Conservation (phyloP, 1,140 invertebrate genomes). For the Proales similis region DNA sequence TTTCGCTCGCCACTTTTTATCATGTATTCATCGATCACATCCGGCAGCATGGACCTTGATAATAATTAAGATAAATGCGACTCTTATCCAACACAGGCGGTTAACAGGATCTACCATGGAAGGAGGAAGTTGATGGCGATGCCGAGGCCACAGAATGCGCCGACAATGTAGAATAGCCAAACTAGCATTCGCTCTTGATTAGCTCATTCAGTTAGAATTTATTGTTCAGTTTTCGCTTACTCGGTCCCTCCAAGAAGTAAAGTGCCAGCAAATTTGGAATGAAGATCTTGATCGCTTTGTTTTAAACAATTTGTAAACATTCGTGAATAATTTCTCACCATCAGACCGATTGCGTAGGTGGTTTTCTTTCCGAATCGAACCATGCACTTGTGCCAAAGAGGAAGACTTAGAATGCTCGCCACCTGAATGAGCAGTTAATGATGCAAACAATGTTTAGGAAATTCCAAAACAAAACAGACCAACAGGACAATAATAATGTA, state of each 20-base stretch:
- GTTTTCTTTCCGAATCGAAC: conserved; percentile 46
- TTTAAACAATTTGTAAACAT: conserved; percentile 42
- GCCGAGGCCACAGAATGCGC: conserved; percentile 20
- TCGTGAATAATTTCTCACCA: conserved; percentile 43
- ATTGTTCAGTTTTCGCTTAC: not conserved
- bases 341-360: conserved; percentile 46
- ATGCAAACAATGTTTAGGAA: not conserved
- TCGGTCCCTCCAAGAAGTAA: conserved; percentile 9
- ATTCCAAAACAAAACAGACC: conserved; percentile 40
- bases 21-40: conserved; percentile 50
- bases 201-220: not conserved
- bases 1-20: conserved; percentile 44
- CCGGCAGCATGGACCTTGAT: conserved; percentile 48
- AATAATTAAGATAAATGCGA: conserved; percentile 5
- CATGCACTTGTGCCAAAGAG: conserved; percentile 44
- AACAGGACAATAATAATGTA: conserved; percentile 44
- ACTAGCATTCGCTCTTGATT: not conserved
- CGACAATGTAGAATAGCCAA: conserved; percentile 32
- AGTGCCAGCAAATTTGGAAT: conserved; percentile 23
- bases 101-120: not conserved
- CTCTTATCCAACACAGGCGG: not conserved
- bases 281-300: not conserved
- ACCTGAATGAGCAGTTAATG: conserved; percentile 40
- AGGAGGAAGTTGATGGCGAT: conserved; percentile 27
- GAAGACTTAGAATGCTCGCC: conserved; percentile 44